Base-by-base conservation (phyloP, 30 jellyfish, hydroid and myxozoan genomes). In the Euphysa ruthae region DNA sequence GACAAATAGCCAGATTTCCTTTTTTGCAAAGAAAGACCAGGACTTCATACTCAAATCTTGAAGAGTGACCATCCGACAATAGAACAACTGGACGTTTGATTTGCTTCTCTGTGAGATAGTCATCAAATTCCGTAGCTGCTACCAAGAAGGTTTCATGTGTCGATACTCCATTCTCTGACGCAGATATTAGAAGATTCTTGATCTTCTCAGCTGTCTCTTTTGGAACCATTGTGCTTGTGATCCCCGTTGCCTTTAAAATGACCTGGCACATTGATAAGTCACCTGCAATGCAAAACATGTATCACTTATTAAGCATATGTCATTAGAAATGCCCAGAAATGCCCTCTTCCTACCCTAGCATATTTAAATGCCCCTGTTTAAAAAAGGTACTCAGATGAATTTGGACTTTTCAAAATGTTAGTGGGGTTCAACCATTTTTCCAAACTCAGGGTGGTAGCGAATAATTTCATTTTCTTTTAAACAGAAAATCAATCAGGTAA, bases 21-120 rank as follows among this genome's bases (percentile, higher is more conserved):
- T 46, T 46, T 33, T 31, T 56, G 21, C 69, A 18, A 18, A 56
- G 14, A 16, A 56, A 56, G 21, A 13, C 26, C 69, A 56, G 26
- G 21, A 56, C 69, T 18, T 56, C 69, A 56, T 13, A 18, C 43
- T 56, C 69, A 56, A 56, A 56, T 56, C 69, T 22, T 56, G 69
- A 56, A 56, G 69, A 56, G 43, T 56, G 69, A 56, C 69, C 69
- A 56, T 56, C 69, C 21, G 69, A 56, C 26, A 56, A 31, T 21
- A 56, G 43, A 56, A 3, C 55, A 56, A 56, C 69, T 18, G 69
- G 69, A 21, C 69, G 69, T 56, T 56, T 22, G 15, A 56, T 56
- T n/a, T 46, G 18, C 23, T 46, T 46, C 23, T 46, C 23, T n/a
- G 18, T 46, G 18, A 46, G 23, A 29, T 46, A 46, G 60, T n/a